Evolutionary conservation across 1,140 invertebrate genomes (phyloP), one percentile per base, ranked within the genome.

Genomic region (Goniozus legneri): DNA sequence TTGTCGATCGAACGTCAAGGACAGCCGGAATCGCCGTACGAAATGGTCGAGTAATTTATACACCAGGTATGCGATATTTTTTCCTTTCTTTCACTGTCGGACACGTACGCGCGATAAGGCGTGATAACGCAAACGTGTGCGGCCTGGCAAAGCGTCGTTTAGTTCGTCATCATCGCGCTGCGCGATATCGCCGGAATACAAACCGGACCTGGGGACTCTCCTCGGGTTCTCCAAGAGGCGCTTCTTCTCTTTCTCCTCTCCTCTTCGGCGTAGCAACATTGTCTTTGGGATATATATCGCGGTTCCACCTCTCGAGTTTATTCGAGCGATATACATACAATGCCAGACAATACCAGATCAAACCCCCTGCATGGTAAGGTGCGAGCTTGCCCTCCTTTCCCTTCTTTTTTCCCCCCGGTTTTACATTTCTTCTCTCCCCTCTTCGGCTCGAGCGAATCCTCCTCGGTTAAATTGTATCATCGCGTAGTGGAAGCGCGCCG

Each of bases 321-420:
- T 48, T 36, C 44, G 32, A 10, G 32, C 58, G 54, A 71, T 71
- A 69, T 69, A 69, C 68, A 71, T 71, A 71, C 67, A 71, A 71
- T 71, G 60, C 58, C 10, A 47, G 52, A 56, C 56, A 40, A 52
- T 43, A 53, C 50, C 51, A 44, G 53, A 62, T 56, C 52, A 58
- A 54, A 58, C 53, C 30, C 37, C 43, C 35, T 34, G 42, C 34
- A 44, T 36, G 44, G 47, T 27, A 15, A 19, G 33, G 30, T 45
- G 24, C 24, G 10, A 27, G 24, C 24, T 6, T 27, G 24, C 24
- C 32, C 24, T 13, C 10, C 38, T 37, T 33, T 39, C n/a, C 14
- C 3, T 34, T 47, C n/a, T 39, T 44, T 24, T 8, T 27, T n/a
- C 6, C 1, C n/a, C n/a, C 15, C 12, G 2, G 12, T n/a, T 7